Percentiles rank a stretch among this genome's conserved stretches.
Conservation (phyloP, 2,888 invertebrate genomes). For the Selenia dentaria region DNA sequence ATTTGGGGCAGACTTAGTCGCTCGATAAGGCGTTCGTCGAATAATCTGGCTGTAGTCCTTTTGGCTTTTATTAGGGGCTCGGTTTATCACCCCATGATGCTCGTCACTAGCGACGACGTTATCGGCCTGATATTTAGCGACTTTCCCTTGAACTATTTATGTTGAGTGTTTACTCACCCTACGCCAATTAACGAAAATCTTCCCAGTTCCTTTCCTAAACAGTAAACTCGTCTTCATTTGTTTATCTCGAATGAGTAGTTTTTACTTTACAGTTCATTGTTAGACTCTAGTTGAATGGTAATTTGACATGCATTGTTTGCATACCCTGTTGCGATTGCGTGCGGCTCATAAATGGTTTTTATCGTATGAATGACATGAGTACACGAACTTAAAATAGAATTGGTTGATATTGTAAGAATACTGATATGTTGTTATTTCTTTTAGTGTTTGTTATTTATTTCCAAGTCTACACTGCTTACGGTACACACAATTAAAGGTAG, state of each 20-base stretch:
- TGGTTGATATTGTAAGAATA: constrained; percentile 3
- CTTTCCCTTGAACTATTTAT: constrained; percentile 53
- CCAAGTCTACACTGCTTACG: constrained; percentile 13
- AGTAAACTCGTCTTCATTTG: constrained; percentile 10
- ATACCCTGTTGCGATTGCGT: constrained; percentile 11
- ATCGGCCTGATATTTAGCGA: constrained; percentile 63
- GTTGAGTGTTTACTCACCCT: constrained; percentile 45
- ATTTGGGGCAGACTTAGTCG: constrained; percentile 72
- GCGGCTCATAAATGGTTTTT: constrained; percentile 12
- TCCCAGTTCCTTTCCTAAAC: constrained; percentile 21
- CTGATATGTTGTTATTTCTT: constrained; percentile 10
- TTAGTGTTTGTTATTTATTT: constrained; percentile 15
- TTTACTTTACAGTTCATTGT: constrained; percentile 18
- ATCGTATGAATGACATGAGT: constrained; percentile 5
- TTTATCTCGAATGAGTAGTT: constrained; percentile 23
- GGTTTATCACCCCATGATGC: constrained; percentile 69
- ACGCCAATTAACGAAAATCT: constrained; percentile 45
- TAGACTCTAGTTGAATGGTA: constrained; percentile 16
- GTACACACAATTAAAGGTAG: constrained; percentile 20
- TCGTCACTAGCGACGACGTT: constrained; percentile 63
- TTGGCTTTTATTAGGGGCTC: constrained; percentile 70
- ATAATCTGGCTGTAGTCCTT: constrained; percentile 70
- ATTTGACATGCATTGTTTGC: constrained; percentile 23
- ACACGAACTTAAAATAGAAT: constrained; percentile 6
- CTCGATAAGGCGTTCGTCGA: constrained; percentile 69